phyloP scores from a whole-genome alignment of 2,113 vertebrate species.

The Entelurus aequoreus region DNA sequence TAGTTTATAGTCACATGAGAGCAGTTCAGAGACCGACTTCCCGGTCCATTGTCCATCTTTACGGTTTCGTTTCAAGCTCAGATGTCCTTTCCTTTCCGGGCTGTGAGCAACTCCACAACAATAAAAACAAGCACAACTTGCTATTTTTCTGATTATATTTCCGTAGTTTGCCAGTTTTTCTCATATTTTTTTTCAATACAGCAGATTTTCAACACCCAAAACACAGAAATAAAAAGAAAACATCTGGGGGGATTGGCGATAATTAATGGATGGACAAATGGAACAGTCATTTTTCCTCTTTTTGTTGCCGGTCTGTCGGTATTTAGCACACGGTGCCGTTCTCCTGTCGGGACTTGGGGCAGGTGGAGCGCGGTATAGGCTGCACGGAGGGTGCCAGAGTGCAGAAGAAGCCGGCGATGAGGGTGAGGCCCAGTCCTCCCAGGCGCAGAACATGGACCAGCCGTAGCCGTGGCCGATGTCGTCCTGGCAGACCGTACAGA shows the following conservation, averaged over 20 bases:
- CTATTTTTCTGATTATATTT: constrained; percentile 36
- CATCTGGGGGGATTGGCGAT: constrained; percentile 38
- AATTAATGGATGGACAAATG: constrained; percentile 28
- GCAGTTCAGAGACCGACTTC: constrained; percentile 1
- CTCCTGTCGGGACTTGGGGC: constrained; percentile 93
- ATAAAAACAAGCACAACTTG: constrained; percentile 49
- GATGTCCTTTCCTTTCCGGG: constrained; percentile 10
- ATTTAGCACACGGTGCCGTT: constrained; percentile 95
- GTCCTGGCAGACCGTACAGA: constrained; percentile 88
- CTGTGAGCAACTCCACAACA: constrained; percentile 30
- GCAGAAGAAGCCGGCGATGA: constrained; percentile 97
- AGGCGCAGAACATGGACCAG: constrained; percentile 99
- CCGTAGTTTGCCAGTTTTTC: constrained; percentile 37
- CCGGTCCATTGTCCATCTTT: background rate
- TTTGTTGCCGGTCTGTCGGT: constrained; percentile 3
- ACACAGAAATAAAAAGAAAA: constrained; percentile 35
- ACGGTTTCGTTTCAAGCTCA: background rate
- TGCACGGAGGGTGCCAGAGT: constrained; percentile 96
- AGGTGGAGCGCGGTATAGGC: constrained; percentile 91
- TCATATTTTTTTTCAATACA: constrained; percentile 52
- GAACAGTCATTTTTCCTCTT: constrained; percentile 23
- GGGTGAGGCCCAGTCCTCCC: constrained; percentile 93
- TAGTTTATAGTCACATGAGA: background rate
- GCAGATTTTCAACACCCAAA: constrained; percentile 55
- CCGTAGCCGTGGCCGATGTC: constrained; percentile 97